phyloP scores from a whole-genome alignment of 2,113 vertebrate genomes.

The Corapipo altera region DNA sequence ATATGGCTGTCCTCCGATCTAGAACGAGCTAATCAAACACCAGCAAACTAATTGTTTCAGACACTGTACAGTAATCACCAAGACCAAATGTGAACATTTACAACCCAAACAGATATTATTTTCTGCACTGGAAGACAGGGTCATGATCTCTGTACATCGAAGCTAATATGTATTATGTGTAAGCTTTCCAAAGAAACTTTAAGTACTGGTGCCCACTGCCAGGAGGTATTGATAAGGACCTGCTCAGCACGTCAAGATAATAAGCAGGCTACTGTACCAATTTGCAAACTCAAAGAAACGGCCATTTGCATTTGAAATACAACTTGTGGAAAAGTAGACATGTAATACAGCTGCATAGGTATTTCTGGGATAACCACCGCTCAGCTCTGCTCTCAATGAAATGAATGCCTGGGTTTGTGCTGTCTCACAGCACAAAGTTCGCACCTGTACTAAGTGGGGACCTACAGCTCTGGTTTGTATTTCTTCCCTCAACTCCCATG shows the following conservation, averaged over 20 bases:
- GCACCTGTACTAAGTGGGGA: too few species aligned
- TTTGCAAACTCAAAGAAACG: neutral
- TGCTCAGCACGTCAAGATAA: neutral
- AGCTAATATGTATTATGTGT: accelerated
- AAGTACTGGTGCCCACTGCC: neutral
- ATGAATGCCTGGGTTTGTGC: neutral
- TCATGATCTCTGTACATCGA: neutral
- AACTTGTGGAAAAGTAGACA: neutral
- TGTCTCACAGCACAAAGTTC: neutral
- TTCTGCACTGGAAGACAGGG: neutral
- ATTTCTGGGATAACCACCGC: neutral
- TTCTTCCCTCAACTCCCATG: neutral
- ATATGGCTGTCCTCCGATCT: neutral
- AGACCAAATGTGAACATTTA: neutral
- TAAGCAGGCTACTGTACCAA: neutral
- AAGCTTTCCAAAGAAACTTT: neutral
- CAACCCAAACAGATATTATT: neutral
- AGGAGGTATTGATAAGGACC: neutral
- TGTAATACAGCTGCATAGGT: neutral
- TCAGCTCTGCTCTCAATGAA: neutral
- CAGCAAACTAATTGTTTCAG: conserved; percentile 1
- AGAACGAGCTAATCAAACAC: neutral
- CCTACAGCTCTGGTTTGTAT: neutral
- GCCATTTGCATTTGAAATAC: neutral
- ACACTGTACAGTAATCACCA: neutral